A percentile compares a stretch with the other conserved stretches of the same genome.
phyloP scores from a whole-genome alignment of 1,140 invertebrate genomes.

The Cydia strobilella region DNA sequence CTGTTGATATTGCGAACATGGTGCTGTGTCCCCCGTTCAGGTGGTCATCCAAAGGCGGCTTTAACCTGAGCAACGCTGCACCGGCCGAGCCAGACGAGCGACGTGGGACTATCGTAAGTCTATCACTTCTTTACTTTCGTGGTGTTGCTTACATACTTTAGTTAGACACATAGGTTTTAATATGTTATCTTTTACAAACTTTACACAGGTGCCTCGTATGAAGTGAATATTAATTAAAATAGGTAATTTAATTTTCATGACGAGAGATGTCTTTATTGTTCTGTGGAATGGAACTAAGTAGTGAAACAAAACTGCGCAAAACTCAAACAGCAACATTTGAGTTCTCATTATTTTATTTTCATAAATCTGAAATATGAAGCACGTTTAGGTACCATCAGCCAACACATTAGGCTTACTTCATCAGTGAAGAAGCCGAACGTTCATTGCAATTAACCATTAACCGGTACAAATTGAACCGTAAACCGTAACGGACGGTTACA shows the following conservation, averaged over 20 bases:
- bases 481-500: no score
- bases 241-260: neutral
- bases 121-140: neutral
- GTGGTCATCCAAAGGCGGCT: slow-evolving; percentile 65
- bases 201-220: neutral
- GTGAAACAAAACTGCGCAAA: neutral
- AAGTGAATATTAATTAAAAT: slow-evolving; percentile 6
- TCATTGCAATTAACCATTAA: no score
- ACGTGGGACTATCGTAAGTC: slow-evolving; percentile 68
- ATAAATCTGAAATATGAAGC: no score
- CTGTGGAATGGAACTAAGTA: slow-evolving; percentile 1
- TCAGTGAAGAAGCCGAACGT: no score
- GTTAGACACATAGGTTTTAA: neutral
- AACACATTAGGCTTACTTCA: no score
- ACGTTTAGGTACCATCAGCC: no score
- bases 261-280: neutral
- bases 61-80: slow-evolving; percentile 54
- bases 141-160: neutral
- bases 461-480: no score
- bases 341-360: no score
- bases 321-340: no score
- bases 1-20: slow-evolving; percentile 52
- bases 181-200: slow-evolving; percentile 7
- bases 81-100: slow-evolving; percentile 30
- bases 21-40: slow-evolving; percentile 74